These are phyloP conservation scores for Rhinoderma darwinii DNA, from an alignment of 2,113 vertebrate genomes.

Conservation along the genomic window DNA sequence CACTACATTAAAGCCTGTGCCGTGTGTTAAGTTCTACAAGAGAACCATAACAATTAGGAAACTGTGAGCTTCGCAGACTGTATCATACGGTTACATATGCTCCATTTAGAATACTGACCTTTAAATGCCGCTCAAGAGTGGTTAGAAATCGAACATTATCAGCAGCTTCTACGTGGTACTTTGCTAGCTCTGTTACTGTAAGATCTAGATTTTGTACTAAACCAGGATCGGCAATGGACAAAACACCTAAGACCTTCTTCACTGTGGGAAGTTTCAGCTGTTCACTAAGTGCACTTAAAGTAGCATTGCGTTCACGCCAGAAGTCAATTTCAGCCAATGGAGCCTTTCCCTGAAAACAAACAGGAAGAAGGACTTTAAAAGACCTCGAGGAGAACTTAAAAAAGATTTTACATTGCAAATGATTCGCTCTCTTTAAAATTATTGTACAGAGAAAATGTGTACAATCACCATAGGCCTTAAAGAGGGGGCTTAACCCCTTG, in stretches of 20 bases:
- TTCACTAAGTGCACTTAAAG: constrained; percentile 78
- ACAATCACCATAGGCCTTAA: no score
- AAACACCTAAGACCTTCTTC: constrained; percentile 79
- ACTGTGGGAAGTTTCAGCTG: constrained; percentile 81
- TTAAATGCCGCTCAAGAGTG: constrained; percentile 84
- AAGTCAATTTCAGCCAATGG: constrained; percentile 86
- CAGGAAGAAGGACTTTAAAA: not conserved
- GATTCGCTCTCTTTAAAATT: no score
- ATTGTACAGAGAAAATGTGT: no score
- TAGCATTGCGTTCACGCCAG: constrained; percentile 82
- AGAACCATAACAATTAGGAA: not conserved
- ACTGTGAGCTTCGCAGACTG: not conserved
- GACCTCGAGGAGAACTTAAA: not conserved
- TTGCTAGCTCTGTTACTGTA: constrained; percentile 76
- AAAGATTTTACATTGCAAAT: no score
- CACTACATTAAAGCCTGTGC: constrained; percentile 74
- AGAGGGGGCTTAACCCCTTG: no score
- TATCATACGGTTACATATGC: not conserved
- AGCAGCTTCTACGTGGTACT: constrained; percentile 78
- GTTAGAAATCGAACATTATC: constrained; percentile 85
- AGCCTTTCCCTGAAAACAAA: constrained; percentile 73
- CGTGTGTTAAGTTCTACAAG: constrained; percentile 69
- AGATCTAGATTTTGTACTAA: constrained; percentile 74
- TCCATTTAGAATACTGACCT: constrained; percentile 72
- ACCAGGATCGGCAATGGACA: constrained; percentile 72